Conservation (phyloP, 2,888 invertebrate genomes). For the Gonocerus acuteangulatus region DNA sequence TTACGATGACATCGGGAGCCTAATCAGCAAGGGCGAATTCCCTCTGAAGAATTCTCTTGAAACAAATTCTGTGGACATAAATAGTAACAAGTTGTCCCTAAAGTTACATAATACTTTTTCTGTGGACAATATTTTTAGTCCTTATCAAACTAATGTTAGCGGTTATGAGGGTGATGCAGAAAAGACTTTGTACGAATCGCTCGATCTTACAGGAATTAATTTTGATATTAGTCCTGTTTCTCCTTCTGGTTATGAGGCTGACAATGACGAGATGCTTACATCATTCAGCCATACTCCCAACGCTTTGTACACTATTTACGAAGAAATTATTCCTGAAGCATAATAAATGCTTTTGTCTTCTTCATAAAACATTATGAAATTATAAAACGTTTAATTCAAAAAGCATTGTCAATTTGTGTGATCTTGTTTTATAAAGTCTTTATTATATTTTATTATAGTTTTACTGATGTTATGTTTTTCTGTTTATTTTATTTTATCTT, state of each 20-base stretch:
- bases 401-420: too few relatives aligned
- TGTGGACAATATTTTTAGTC: background rate
- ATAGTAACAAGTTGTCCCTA: background rate
- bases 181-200: background rate
- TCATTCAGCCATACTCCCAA: constrained; percentile 11
- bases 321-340: constrained; percentile 9
- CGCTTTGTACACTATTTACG: constrained; percentile 17
- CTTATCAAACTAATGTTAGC: background rate
- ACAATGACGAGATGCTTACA: constrained; percentile 13
- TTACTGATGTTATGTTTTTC: too few relatives aligned
- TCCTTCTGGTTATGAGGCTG: constrained; percentile 1
- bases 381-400: too few relatives aligned
- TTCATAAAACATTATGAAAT: background rate
- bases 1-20: background rate
- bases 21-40: background rate
- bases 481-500: too few relatives aligned
- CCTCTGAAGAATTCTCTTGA: background rate
- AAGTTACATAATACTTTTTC: background rate
- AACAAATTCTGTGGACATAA: background rate
- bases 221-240: constrained; percentile 11
- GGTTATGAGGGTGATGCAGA: constrained; percentile 16
- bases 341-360: background rate
- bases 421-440: too few relatives aligned
- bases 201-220: background rate
- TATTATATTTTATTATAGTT: too few relatives aligned